These are phyloP conservation scores for Omphaloscelis lunosa DNA, from an alignment of 2,888 invertebrate genomes.

Conservation along the genomic window DNA sequence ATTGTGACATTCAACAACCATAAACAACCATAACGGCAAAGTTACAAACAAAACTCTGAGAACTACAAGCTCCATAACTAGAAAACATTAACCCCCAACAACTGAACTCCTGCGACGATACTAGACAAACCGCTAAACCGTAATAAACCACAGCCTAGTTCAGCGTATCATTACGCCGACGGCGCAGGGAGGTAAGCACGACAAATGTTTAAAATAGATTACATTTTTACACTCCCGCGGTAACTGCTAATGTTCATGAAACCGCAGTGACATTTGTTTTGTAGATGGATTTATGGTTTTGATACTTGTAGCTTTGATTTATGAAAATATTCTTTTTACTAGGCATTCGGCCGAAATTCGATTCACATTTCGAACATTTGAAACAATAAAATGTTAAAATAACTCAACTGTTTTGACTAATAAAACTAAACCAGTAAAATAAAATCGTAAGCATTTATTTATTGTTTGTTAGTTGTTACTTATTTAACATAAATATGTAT, in stretches of 20 bases:
- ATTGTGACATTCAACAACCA: too few relatives aligned
- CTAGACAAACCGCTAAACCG: conserved; percentile 75
- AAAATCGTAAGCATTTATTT: too few relatives aligned
- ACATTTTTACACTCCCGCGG: conserved; percentile 89
- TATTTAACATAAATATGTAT: too few relatives aligned
- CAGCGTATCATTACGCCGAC: conserved; percentile 73
- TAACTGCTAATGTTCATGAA: conserved; percentile 77
- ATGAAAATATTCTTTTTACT: background rate
- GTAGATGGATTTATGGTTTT: conserved; percentile 57
- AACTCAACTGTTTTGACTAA: too few relatives aligned
- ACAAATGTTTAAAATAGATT: conserved; percentile 90
- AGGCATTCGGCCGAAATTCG: too few relatives aligned
- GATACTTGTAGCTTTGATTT: conserved; percentile 50
- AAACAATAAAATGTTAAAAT: too few relatives aligned
- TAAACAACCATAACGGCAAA: too few relatives aligned
- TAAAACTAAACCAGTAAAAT: too few relatives aligned
- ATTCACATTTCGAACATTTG: too few relatives aligned
- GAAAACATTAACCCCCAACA: conserved; percentile 52
- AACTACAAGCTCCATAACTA: conserved; percentile 46
- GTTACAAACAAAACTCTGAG: too few relatives aligned
- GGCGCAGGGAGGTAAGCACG: conserved; percentile 74
- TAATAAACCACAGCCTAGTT: conserved; percentile 73
- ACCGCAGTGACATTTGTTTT: conserved; percentile 83
- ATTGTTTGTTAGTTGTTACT: too few relatives aligned
- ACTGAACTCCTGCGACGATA: conserved; percentile 49